phyloP scores from a whole-genome alignment of 2,888 invertebrate species.

The Eutolmus rufibarbis region DNA sequence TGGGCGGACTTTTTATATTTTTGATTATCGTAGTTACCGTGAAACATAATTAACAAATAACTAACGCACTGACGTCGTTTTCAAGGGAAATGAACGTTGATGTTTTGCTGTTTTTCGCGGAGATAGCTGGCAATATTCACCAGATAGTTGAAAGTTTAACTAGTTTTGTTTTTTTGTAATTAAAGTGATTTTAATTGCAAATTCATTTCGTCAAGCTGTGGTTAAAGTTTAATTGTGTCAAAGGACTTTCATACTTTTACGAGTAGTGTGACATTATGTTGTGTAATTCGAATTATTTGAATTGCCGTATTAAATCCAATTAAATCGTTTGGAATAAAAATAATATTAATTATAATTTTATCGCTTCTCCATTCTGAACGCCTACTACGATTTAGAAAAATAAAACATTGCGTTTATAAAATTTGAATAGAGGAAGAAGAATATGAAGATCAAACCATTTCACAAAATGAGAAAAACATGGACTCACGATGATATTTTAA shows the following conservation, averaged over 20 bases:
- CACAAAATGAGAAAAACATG: neutral
- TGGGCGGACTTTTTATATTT: neutral
- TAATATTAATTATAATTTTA: neutral
- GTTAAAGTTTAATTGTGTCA: neutral
- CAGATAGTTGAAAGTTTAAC: neutral
- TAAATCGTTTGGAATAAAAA: neutral
- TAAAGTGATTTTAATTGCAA: neutral
- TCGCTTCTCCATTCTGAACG: neutral
- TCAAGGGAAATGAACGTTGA: neutral
- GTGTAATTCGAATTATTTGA: neutral
- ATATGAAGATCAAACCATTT: neutral
- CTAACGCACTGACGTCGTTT: neutral
- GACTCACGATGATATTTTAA: neutral
- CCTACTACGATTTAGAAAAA: neutral
- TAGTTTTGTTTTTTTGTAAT: neutral
- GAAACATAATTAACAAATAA: neutral
- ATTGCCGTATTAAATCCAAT: neutral
- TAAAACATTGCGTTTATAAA: neutral
- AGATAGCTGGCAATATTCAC: neutral
- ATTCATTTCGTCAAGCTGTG: neutral
- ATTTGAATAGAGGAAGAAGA: neutral
- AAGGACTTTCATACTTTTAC: neutral
- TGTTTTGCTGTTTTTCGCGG: neutral
- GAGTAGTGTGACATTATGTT: neutral
- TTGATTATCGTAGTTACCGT: neutral